Percentiles rank a stretch among this genome's conserved stretches.
Evolutionary conservation across 2,113 vertebrate genomes (phyloP).

Genomic region (Morone chrysops): DNA sequence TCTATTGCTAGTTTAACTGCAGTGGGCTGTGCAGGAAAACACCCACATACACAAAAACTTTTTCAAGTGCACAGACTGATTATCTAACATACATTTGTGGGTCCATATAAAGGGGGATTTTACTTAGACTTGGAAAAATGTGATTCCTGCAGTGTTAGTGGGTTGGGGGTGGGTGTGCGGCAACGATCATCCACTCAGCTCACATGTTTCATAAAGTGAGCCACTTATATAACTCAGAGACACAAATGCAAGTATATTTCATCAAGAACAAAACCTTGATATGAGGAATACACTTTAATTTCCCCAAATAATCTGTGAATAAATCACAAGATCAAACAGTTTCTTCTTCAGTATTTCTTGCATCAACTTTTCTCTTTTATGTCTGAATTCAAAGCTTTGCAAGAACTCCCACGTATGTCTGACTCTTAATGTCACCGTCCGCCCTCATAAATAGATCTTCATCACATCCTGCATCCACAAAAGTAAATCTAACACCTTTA

Average conservation of each 20-base stretch:
- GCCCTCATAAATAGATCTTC: conserved; percentile 55
- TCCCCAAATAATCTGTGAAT: conserved; percentile 55
- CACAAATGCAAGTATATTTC: conserved; percentile 6
- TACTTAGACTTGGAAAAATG: conserved; percentile 2
- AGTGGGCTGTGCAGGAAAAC: conserved; percentile 34
- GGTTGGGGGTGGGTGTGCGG: background rate
- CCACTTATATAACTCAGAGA: conserved; percentile 26
- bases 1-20: conserved; percentile 44
- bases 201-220: conserved; percentile 25
- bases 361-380: conserved; percentile 75
- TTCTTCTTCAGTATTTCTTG: conserved; percentile 52
- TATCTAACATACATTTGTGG: conserved; percentile 30
- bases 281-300: conserved; percentile 40
- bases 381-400: conserved; percentile 74
- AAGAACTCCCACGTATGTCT: conserved; percentile 70
- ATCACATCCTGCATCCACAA: conserved; percentile 43
- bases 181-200: background rate
- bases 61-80: conserved; percentile 37
- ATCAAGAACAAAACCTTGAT: conserved; percentile 38
- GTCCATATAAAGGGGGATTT: conserved; percentile 20
- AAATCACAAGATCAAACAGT: conserved; percentile 65
- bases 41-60: conserved; percentile 46
- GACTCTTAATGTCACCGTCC: conserved; percentile 61
- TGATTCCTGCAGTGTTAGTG: conserved; percentile 28
- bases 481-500: conserved; percentile 29